Conservation (phyloP, 2,888 invertebrate genomes). For the Andrena fulva region DNA sequence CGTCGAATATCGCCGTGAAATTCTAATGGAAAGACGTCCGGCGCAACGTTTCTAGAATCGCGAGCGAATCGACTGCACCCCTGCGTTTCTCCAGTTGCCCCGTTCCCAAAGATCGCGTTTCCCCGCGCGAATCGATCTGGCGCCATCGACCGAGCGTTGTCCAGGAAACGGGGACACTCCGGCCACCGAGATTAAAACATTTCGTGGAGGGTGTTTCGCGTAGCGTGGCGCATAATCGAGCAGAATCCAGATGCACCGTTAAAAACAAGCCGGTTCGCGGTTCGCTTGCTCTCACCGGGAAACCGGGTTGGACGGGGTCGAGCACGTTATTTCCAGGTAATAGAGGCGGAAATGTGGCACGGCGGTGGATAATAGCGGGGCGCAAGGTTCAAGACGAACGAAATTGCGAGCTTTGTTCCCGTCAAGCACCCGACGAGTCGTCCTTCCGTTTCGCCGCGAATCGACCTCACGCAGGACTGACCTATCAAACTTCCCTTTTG, state of each 20-base stretch:
- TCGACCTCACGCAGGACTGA: conserved; percentile 29
- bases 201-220: background rate
- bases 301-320: conserved; percentile 27
- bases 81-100: background rate
- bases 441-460: conserved; percentile 45
- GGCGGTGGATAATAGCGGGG: conserved; percentile 32
- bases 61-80: too few species aligned
- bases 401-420: conserved; percentile 82
- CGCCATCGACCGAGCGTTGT: too few species aligned
- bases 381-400: conserved; percentile 54
- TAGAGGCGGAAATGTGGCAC: conserved; percentile 37
- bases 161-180: too few species aligned
- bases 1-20: background rate
- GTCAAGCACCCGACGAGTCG: conserved; percentile 74
- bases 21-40: background rate
- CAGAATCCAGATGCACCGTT: background rate
- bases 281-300: background rate
- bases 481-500: conserved; percentile 17
- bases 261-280: conserved; percentile 6
- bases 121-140: background rate
- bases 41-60: background rate
- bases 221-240: conserved; percentile 8
- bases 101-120: background rate
- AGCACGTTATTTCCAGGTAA: conserved; percentile 55
- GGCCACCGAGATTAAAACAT: too few species aligned